These are phyloP conservation scores for Sminthurides bifidus DNA, from an alignment of 1,140 invertebrate genomes.

Conservation along the genomic window DNA sequence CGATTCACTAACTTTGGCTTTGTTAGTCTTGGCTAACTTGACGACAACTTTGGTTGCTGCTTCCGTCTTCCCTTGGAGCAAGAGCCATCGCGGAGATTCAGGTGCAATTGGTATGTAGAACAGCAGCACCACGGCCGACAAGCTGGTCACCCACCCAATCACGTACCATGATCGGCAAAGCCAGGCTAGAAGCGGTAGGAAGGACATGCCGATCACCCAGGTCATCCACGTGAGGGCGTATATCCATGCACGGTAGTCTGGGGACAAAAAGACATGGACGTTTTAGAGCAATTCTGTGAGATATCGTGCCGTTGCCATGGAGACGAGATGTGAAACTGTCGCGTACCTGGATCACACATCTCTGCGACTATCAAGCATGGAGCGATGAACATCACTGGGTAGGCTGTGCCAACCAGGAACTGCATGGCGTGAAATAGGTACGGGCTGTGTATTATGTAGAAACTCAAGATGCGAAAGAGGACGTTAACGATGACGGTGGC, in stretches of 20 bases:
- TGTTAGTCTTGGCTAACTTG: constrained; percentile 16
- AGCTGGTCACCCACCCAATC: constrained; percentile 11
- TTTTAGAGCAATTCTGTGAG: background rate
- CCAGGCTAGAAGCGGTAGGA: constrained; percentile 23
- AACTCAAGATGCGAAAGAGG: constrained; percentile 19
- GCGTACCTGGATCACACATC: constrained; percentile 22
- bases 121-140: constrained; percentile 10
- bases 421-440: constrained; percentile 12
- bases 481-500: constrained; percentile 22
- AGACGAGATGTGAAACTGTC: background rate
- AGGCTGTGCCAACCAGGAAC: constrained; percentile 28
- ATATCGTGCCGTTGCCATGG: background rate
- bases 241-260: constrained; percentile 28
- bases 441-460: constrained; percentile 14
- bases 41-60: constrained; percentile 39
- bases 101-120: constrained; percentile 35
- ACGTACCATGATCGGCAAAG: constrained; percentile 17
- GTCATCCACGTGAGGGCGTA: constrained; percentile 23
- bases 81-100: constrained; percentile 43
- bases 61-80: constrained; percentile 38
- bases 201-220: constrained; percentile 28
- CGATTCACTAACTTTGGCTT: background rate
- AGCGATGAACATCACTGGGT: constrained; percentile 27
- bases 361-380: constrained; percentile 28
- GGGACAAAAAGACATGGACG: background rate